phyloP scores from a whole-genome alignment of 2,888 invertebrate genomes.

The Tuta absoluta region DNA sequence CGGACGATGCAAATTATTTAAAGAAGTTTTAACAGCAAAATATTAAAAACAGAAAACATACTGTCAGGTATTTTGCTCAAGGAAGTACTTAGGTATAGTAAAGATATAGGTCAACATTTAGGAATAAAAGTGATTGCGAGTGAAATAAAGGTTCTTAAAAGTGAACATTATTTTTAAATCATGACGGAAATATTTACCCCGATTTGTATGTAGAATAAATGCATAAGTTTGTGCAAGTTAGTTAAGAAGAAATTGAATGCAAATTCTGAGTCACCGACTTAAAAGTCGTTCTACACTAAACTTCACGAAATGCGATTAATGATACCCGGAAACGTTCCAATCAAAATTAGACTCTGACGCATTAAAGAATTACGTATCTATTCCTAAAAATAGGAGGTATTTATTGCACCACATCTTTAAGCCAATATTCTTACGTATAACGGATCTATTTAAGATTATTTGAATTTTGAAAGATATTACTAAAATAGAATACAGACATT shows the following conservation, averaged over 20 bases:
- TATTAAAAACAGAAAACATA: no score
- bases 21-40: no score
- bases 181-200: no score
- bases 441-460: background rate
- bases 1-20: background rate
- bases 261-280: background rate
- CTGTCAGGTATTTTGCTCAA: no score
- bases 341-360: no score
- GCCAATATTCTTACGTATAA: background rate
- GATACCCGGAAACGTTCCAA: no score
- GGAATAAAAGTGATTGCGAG: no score
- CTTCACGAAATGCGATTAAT: background rate
- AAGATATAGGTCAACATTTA: no score
- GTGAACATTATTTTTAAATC: no score
- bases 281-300: background rate
- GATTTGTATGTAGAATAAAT: conserved; percentile 17
- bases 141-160: no score
- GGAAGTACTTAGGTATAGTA: no score
- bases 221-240: conserved; percentile 13
- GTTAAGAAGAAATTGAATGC: background rate
- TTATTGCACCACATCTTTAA: background rate
- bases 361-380: background rate
- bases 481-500: conserved; percentile 18
- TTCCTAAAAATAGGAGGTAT: background rate
- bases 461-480: background rate